Conservation (phyloP, 92 coral and sea anemone genomes). For the Desmophyllum pertusum region DNA sequence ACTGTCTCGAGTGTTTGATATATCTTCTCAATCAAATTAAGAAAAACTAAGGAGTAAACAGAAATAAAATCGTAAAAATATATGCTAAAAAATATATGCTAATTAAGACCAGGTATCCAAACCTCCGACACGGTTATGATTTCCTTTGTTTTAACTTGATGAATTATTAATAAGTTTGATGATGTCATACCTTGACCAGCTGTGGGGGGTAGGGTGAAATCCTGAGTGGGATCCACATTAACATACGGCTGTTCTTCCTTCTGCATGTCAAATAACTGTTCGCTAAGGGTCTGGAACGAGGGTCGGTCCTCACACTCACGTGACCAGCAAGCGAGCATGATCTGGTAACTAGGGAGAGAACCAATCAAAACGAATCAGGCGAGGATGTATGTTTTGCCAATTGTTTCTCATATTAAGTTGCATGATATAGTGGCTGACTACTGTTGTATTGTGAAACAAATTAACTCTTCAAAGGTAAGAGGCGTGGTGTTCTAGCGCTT, state of each 20-base stretch:
- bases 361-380: neutral
- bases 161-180: too few species aligned
- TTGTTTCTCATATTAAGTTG: neutral
- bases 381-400: neutral
- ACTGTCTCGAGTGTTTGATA: too few species aligned
- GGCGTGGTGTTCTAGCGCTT: too few species aligned
- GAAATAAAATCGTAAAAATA: too few species aligned
- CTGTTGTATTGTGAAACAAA: too few species aligned
- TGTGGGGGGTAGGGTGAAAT: slow-evolving; percentile 71
- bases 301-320: slow-evolving; percentile 83
- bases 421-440: too few species aligned
- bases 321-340: slow-evolving; percentile 96
- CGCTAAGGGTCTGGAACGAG: slow-evolving; percentile 74
- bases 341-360: slow-evolving; percentile 59
- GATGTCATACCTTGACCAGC: slow-evolving; percentile 55
- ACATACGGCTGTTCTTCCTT: slow-evolving; percentile 87
- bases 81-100: too few species aligned
- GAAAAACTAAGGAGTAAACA: too few species aligned
- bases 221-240: slow-evolving; percentile 86
- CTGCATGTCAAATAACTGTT: slow-evolving; percentile 81
- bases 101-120: too few species aligned
- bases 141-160: neutral
- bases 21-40: too few species aligned
- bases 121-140: too few species aligned
- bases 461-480: too few species aligned